Evolutionary conservation across 2,113 vertebrate genomes (phyloP).

Genomic region (human): DNA sequence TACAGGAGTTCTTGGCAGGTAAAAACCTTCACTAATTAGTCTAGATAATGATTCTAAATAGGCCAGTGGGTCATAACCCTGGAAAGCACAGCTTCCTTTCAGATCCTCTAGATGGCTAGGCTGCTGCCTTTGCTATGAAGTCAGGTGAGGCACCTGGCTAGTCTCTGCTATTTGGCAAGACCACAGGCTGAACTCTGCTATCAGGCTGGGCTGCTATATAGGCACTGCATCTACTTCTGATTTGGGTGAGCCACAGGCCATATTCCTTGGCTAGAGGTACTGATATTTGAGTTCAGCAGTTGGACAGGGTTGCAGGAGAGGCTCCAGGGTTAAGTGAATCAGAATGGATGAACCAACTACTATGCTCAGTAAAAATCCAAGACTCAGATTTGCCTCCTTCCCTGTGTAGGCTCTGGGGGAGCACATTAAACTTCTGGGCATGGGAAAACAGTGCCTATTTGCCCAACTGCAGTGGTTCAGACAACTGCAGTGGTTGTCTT

Average conservation of each 20-base stretch:
- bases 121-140: background rate
- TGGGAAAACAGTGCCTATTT: no score
- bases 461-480: no score
- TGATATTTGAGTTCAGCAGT: background rate
- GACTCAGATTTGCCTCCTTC: background rate
- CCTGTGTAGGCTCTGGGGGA: background rate
- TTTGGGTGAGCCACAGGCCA: background rate
- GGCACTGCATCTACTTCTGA: background rate
- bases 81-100: no score
- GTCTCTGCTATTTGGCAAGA: background rate
- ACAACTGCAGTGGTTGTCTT: no score
- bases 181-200: background rate
- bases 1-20: no score
- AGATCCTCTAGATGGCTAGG: no score
- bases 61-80: no score
- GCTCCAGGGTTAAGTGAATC: background rate
- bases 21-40: no score
- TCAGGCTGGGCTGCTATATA: background rate
- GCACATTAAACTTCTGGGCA: no score
- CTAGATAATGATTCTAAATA: no score
- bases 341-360: background rate
- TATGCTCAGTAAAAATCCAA: background rate
- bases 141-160: background rate
- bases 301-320: background rate
- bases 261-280: background rate